These are phyloP conservation scores for Alectoris magna DNA, from an alignment of 2,797 vertebrate genomes.

Conservation along the genomic window DNA sequence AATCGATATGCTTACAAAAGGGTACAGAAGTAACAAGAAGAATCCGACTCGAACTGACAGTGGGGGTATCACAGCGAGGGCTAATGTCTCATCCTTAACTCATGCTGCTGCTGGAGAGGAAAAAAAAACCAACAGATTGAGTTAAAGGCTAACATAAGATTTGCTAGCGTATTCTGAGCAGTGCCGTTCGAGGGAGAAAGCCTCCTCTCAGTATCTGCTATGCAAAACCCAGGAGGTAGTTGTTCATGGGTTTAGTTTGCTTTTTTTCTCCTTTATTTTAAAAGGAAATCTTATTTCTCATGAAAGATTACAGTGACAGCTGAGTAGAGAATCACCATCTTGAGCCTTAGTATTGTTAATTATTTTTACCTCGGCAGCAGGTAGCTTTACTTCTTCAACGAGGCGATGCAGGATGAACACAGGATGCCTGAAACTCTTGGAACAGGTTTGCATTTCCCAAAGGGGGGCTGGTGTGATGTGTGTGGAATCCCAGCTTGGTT, in stretches of 20 bases:
- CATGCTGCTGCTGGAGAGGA: background rate
- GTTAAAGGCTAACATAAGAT: background rate
- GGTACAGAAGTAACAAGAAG: conserved; percentile 26
- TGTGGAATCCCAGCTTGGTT: background rate
- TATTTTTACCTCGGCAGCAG: background rate
- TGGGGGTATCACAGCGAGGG: background rate
- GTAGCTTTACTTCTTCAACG: background rate
- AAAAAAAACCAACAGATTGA: background rate
- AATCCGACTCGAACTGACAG: conserved; percentile 46
- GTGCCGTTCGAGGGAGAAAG: background rate
- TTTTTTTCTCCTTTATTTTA: conserved; percentile 8
- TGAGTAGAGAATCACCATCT: background rate
- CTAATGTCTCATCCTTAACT: conserved; percentile 36
- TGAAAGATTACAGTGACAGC: background rate
- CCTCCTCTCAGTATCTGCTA: background rate
- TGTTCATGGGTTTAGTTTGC: background rate
- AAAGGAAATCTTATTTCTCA: conserved; percentile 1
- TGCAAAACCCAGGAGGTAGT: background rate
- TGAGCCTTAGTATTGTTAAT: background rate
- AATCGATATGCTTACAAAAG: conserved; percentile 17
- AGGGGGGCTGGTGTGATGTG: background rate
- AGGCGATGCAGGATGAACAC: accelerated
- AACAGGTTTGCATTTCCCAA: background rate
- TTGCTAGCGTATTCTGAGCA: background rate
- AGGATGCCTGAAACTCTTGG: background rate